Conservation (phyloP, 2,888 invertebrate species). For the Panorpa germanica region DNA sequence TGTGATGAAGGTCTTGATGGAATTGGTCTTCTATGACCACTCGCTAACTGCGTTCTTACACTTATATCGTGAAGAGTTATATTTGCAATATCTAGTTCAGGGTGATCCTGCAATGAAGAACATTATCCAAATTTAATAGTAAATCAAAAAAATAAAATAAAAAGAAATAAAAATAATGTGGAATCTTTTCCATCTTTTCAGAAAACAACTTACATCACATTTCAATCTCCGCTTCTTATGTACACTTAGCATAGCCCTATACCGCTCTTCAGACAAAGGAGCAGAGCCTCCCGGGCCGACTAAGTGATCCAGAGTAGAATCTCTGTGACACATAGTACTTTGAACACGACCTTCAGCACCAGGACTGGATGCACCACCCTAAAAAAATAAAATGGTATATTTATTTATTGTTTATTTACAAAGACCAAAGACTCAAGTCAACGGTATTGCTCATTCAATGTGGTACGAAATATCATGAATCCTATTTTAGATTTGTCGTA, state of each 20-base stretch:
- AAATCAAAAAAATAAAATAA: slow-evolving; percentile 7
- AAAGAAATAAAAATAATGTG: slow-evolving; percentile 5
- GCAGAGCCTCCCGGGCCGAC: slow-evolving; percentile 19
- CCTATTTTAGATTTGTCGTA: too few relatives aligned
- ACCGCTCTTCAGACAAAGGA: slow-evolving; percentile 37
- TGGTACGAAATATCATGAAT: too few relatives aligned
- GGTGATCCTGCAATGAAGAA: slow-evolving; percentile 42
- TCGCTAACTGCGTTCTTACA: slow-evolving; percentile 21
- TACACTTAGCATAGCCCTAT: slow-evolving; percentile 45
- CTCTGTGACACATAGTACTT: slow-evolving; percentile 25
- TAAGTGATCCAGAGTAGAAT: slow-evolving; percentile 23
- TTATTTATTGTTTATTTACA: too few relatives aligned
- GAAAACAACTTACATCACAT: slow-evolving; percentile 43
- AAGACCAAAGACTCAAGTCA: too few relatives aligned
- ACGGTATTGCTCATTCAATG: too few relatives aligned
- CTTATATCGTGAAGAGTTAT: slow-evolving; percentile 48
- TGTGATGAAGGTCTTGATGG: slow-evolving; percentile 15
- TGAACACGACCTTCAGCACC: slow-evolving; percentile 23
- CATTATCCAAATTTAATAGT: too few relatives aligned
- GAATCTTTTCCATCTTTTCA: too few relatives aligned
- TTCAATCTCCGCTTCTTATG: slow-evolving; percentile 53
- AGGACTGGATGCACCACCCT: slow-evolving; percentile 16
- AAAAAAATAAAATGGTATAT: slow-evolving; percentile 2
- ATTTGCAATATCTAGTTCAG: slow-evolving; percentile 57
- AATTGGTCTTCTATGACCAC: slow-evolving; percentile 19